Conservation (phyloP, 2,113 vertebrate genomes). For the Xiphorhynchus elegans region DNA sequence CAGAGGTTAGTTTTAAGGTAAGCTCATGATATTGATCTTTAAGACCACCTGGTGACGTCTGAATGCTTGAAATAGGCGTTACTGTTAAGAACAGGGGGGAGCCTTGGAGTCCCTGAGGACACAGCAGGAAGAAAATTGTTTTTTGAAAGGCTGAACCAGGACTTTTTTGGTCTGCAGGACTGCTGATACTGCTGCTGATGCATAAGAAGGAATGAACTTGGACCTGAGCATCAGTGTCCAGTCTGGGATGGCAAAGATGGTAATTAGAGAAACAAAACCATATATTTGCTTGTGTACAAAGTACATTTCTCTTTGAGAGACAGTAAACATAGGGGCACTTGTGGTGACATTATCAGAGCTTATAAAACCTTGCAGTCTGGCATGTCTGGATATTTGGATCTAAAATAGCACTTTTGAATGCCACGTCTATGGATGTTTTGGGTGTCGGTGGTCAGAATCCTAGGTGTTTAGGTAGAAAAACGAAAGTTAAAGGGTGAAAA, state of each 20-base stretch:
- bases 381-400: neutral
- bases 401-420: neutral
- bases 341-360: neutral
- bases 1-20: neutral
- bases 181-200: neutral
- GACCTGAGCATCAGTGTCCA: fast-evolving
- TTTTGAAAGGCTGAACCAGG: neutral
- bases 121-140: neutral
- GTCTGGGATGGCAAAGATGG: neutral
- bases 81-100: neutral
- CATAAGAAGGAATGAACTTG: neutral
- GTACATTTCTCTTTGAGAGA: neutral
- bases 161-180: neutral
- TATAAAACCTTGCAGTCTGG: neutral
- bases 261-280: neutral
- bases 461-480: neutral
- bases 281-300: neutral
- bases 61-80: neutral
- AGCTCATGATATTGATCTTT: neutral
- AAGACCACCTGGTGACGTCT: neutral
- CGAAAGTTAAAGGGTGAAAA: neutral
- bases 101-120: neutral
- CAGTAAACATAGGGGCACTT: neutral
- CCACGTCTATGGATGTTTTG: neutral
- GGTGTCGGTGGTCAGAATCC: neutral